Percentiles rank a stretch among this genome's conserved stretches.
Conservation (phyloP, 2,888 invertebrate species). For the Nebria brevicollis region DNA sequence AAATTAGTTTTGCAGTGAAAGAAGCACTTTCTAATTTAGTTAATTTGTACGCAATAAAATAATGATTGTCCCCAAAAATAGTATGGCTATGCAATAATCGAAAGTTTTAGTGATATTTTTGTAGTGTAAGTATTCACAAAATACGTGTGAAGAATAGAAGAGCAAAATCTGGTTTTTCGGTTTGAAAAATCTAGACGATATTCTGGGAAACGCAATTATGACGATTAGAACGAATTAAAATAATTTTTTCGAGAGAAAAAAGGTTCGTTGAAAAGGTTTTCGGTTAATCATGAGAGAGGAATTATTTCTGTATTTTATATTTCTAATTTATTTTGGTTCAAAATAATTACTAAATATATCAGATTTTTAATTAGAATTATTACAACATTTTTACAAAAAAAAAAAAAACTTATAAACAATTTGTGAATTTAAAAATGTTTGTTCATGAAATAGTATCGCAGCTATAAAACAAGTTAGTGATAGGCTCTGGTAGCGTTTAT, state of each 20-base stretch:
- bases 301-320: not conserved
- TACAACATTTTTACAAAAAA: too few species aligned
- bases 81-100: conserved; percentile 6
- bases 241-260: not conserved
- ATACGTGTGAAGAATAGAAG: not conserved
- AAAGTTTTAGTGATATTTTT: too few species aligned
- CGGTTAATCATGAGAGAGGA: not conserved
- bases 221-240: not conserved
- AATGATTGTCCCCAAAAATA: conserved; percentile 16
- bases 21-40: conserved; percentile 18
- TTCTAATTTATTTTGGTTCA: too few species aligned
- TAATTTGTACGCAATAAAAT: conserved; percentile 22
- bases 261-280: not conserved
- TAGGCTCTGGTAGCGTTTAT: not conserved
- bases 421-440: too few species aligned
- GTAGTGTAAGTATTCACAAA: not conserved
- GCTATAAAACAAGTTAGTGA: too few species aligned
- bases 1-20: conserved; percentile 3
- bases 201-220: not conserved
- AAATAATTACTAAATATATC: too few species aligned
- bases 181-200: not conserved
- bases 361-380: too few species aligned
- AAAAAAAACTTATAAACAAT: too few species aligned
- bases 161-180: not conserved
- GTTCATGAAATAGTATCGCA: too few species aligned